Percentiles rank a stretch among this genome's conserved stretches.
These are phyloP conservation scores for Pantala flavescens DNA, from an alignment of 1,140 invertebrate genomes.

Conservation along the genomic window DNA sequence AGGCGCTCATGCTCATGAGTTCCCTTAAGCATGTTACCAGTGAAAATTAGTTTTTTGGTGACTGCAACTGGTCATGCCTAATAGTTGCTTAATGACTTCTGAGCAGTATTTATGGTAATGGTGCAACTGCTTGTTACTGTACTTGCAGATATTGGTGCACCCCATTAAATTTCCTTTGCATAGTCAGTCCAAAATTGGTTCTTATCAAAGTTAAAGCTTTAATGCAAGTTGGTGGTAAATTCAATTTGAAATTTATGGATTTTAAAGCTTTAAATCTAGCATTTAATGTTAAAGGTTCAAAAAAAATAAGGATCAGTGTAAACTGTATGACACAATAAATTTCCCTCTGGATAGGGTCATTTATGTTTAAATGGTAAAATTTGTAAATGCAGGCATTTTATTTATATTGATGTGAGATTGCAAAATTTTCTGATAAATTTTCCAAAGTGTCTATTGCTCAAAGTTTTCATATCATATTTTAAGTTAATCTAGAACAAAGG, in stretches of 20 bases:
- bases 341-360: not conserved
- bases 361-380: not conserved
- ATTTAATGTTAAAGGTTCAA: not conserved
- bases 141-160: not conserved
- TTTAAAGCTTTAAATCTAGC: not conserved
- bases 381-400: not conserved
- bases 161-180: not conserved
- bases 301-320: not conserved
- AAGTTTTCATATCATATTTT: not conserved
- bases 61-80: not conserved
- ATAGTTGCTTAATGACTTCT: not conserved
- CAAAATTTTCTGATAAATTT: too few species aligned
- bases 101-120: slow-evolving; percentile 2
- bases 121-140: not conserved
- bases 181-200: not conserved
- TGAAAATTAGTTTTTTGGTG: too few species aligned
- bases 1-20: too few species aligned
- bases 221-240: not conserved
- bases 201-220: not conserved
- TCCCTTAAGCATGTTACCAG: too few species aligned
- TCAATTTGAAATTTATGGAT: not conserved
- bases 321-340: not conserved
- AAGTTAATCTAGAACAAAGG: not conserved
- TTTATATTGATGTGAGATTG: not conserved
- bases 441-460: not conserved